Evolutionary conservation across 1,140 invertebrate genomes (phyloP), one percentile per base, ranked within the genome.

Genomic region (Laupala kohalensis): DNA sequence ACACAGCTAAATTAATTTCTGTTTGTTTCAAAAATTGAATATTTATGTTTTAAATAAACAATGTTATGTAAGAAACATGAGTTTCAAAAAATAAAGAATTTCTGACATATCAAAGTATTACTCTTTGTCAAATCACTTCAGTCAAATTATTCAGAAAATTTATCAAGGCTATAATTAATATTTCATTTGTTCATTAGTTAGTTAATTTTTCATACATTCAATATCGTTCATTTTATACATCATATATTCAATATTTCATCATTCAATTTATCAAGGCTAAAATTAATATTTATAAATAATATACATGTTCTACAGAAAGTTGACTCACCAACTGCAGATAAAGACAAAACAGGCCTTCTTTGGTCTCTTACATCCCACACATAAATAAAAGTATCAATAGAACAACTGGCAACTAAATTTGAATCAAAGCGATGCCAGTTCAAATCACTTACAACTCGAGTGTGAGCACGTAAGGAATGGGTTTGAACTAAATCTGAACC

Each of bases 321-420:
- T 9, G 64, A 76, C 83, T 81, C 82, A 89, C 88, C 86, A 76
- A 92, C 88, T 71, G 92, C 89, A 76, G 92, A 92, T 29, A 96
- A 82, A 30, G 93, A 93, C 25, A 91, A 78, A 19, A 86, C 83
- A 28, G 94, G 95, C 79, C 90, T 90, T 73, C 91, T 84, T 5
- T 90, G 83, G 81, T 96, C 94, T 78, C 94, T 84, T 12, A 96
- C 84, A 78, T 97, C 95, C 95, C 95, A 97, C 64, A 98, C 85
- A 79, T 96, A 89, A 69, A 95, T 94, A 77, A 91, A 97, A 64
- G 93, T 94, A 79, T 98, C 95, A 53, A 95, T 93, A 25, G 95
- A 96, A 78, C 94, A 96, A 30, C 94, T 94, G 13, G 94, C 94
- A 73, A 98, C 83, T 19, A 95, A 80, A 79, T 95, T 92, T n/a